phyloP scores from a whole-genome alignment of 2,888 invertebrate species.

The Lasioglossum lativentre region DNA sequence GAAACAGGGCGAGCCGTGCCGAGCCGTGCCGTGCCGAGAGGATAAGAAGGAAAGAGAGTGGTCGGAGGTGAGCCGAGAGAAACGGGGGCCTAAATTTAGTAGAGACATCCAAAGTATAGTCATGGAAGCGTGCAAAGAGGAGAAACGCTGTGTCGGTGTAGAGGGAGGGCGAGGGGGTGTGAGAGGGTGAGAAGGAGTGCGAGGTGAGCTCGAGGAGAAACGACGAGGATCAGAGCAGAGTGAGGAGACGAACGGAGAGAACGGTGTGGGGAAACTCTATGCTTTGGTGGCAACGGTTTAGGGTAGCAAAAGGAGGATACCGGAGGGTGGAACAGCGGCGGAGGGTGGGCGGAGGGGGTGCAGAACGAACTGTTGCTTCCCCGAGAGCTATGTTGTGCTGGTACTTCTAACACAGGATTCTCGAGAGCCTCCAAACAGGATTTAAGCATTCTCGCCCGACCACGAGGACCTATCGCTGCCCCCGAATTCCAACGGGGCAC shows the following conservation, averaged over 20 bases:
- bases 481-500: constrained; percentile 45
- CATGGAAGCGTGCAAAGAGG: constrained; percentile 55
- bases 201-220: constrained; percentile 34
- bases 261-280: constrained; percentile 65
- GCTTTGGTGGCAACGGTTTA: constrained; percentile 73
- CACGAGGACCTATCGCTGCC: constrained; percentile 69
- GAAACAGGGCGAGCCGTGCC: constrained; percentile 2
- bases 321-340: constrained; percentile 68
- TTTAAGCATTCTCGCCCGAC: constrained; percentile 71
- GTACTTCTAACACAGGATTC: constrained; percentile 75
- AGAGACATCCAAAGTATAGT: constrained; percentile 71
- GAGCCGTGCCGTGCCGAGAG: background rate
- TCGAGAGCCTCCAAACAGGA: constrained; percentile 75
- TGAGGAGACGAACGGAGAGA: constrained; percentile 41
- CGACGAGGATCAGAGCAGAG: constrained; percentile 31
- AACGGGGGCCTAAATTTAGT: constrained; percentile 71
- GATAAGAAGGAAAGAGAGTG: constrained; percentile 6
- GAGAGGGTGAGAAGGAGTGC: constrained; percentile 21
- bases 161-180: background rate
- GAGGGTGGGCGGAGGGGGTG: constrained; percentile 64
- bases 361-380: constrained; percentile 83
- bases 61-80: constrained; percentile 32
- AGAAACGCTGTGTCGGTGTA: background rate
- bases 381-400: constrained; percentile 73
- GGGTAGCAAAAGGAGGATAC: constrained; percentile 73